phyloP scores from a whole-genome alignment of 2,113 vertebrate genomes.

The Chitala chitala region DNA sequence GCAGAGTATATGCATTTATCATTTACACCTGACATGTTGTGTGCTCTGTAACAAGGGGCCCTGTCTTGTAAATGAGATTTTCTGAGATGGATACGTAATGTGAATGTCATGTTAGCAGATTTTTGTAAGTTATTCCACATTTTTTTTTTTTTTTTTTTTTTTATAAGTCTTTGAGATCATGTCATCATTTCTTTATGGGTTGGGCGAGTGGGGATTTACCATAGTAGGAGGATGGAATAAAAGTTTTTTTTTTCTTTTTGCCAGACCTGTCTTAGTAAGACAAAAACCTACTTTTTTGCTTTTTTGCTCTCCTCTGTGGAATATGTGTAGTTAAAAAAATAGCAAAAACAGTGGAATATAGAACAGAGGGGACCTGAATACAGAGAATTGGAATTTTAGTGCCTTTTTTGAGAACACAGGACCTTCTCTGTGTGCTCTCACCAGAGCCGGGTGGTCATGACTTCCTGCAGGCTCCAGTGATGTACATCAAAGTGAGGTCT shows the following conservation, averaged over 20 bases:
- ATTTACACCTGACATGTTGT: slow-evolving; percentile 41
- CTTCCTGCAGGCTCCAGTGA: background rate
- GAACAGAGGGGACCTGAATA: background rate
- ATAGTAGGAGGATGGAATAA: background rate
- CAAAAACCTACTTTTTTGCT: no score
- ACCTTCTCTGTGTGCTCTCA: background rate
- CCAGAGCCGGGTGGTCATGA: background rate
- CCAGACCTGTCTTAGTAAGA: background rate
- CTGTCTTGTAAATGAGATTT: slow-evolving; percentile 29
- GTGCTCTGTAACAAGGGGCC: slow-evolving; percentile 29
- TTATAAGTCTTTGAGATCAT: background rate
- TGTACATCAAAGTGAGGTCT: background rate
- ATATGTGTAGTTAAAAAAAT: background rate
- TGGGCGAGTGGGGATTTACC: background rate
- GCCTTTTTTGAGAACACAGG: no score
- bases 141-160: background rate
- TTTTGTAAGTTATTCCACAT: background rate
- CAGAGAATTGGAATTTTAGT: background rate
- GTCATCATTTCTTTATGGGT: background rate
- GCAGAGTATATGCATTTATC: slow-evolving; percentile 18
- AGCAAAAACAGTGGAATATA: background rate
- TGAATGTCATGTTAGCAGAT: slow-evolving; percentile 1
- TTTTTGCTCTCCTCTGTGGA: background rate
- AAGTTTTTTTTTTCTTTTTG: background rate
- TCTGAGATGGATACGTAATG: slow-evolving; percentile 30